Conservation (phyloP, 2,888 invertebrate genomes). For the Hirtodrosophila trivittata region DNA sequence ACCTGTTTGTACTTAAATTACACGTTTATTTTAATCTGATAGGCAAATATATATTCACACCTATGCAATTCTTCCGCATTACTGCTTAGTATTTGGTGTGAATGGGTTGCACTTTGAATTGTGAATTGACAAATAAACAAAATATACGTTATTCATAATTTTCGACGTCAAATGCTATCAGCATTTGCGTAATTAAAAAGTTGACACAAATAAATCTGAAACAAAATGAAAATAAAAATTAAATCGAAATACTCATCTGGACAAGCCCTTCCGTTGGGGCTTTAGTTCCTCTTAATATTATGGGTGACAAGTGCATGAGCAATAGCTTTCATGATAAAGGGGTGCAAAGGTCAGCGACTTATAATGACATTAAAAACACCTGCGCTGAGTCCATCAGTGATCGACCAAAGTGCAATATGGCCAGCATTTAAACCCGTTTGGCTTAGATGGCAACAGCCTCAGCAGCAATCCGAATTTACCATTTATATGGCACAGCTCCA, state of each 20-base stretch:
- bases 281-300: background rate
- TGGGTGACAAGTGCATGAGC: slow-evolving; percentile 16
- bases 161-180: slow-evolving; percentile 42
- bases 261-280: slow-evolving; percentile 3
- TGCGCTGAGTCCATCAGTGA: background rate
- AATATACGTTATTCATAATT: slow-evolving; percentile 25
- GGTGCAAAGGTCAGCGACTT: slow-evolving; percentile 38
- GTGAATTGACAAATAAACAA: slow-evolving; percentile 15
- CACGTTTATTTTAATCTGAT: background rate
- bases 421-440: slow-evolving; percentile 37
- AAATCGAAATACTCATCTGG: background rate
- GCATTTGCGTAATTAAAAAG: slow-evolving; percentile 36
- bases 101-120: slow-evolving; percentile 28
- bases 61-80: slow-evolving; percentile 20
- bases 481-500: slow-evolving; percentile 39
- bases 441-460: slow-evolving; percentile 12
- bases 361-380: slow-evolving; percentile 7
- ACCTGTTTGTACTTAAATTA: background rate
- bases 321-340: slow-evolving; percentile 29
- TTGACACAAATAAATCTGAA: slow-evolving; percentile 14
- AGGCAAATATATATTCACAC: background rate
- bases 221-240: background rate
- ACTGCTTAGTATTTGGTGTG: background rate
- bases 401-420: slow-evolving; percentile 26
- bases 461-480: slow-evolving; percentile 4